Conservation (phyloP, 2,113 vertebrate genomes). For the Ramphastos sulfuratus region DNA sequence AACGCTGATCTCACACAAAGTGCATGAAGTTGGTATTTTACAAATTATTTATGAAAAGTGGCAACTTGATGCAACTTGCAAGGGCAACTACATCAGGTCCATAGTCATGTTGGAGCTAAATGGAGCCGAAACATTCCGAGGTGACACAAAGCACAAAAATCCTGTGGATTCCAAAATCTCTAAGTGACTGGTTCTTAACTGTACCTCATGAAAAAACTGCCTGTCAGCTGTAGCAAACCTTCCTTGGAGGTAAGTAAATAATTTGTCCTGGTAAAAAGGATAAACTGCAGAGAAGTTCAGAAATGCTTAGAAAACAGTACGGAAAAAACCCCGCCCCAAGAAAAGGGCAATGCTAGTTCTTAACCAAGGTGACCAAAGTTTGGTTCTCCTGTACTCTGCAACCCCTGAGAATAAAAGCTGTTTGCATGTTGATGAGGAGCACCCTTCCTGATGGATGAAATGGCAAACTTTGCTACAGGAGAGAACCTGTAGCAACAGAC, state of each 20-base stretch:
- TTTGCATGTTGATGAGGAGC: background rate
- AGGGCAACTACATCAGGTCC: background rate
- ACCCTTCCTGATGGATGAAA: background rate
- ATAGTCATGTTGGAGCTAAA: background rate
- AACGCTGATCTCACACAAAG: background rate
- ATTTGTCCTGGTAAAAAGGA: background rate
- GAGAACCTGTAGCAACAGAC: background rate
- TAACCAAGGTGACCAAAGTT: background rate
- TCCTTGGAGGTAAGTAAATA: background rate
- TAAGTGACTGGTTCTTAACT: background rate
- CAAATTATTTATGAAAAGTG: background rate
- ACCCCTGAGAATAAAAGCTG: background rate
- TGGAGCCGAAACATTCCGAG: background rate
- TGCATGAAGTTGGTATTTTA: background rate
- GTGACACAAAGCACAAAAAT: background rate
- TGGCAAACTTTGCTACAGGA: background rate
- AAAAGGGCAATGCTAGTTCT: background rate
- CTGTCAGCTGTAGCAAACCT: background rate
- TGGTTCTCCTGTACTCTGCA: background rate
- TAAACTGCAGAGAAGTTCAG: background rate
- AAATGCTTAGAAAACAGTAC: background rate
- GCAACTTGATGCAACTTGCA: background rate
- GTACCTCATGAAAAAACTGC: background rate
- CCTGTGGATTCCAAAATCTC: background rate
- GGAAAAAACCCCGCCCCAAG: background rate